phyloP scores from a whole-genome alignment of 2,113 vertebrate species.

The Tetraodon nigroviridis region DNA sequence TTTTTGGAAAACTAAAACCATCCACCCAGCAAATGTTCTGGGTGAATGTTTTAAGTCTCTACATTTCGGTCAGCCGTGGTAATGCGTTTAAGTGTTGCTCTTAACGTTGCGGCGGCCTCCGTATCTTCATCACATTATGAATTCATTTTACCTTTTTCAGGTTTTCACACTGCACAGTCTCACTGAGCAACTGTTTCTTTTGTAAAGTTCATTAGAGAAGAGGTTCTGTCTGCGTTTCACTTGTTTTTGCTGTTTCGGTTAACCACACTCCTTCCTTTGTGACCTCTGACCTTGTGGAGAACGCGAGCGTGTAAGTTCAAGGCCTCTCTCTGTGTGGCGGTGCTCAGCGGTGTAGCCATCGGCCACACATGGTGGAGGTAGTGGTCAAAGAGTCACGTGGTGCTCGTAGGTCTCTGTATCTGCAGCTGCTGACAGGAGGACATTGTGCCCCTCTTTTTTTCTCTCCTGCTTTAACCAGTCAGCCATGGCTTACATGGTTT shows the following conservation, averaged over 20 bases:
- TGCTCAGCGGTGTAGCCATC: slow-evolving; percentile 49
- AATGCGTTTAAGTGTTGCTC: slow-evolving; percentile 46
- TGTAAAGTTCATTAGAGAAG: too few relatives aligned
- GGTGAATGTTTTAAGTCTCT: slow-evolving; percentile 58
- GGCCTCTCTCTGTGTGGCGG: slow-evolving; percentile 41
- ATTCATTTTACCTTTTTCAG: neutral
- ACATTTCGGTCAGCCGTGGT: slow-evolving; percentile 55
- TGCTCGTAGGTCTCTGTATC: slow-evolving; percentile 62
- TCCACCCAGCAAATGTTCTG: slow-evolving; percentile 66
- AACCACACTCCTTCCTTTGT: slow-evolving; percentile 10
- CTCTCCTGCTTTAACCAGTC: slow-evolving; percentile 71
- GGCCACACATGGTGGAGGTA: slow-evolving; percentile 57
- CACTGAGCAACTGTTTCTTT: too few relatives aligned
- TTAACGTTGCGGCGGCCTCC: slow-evolving; percentile 18
- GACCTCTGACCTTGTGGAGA: slow-evolving; percentile 42
- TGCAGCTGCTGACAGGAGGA: slow-evolving; percentile 63
- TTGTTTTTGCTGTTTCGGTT: neutral
- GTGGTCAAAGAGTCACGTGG: slow-evolving; percentile 48
- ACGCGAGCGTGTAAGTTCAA: slow-evolving; percentile 46
- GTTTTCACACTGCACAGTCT: too few relatives aligned
- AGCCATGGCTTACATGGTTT: slow-evolving; percentile 76
- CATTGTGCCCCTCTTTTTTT: slow-evolving; percentile 68
- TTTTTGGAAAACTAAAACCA: slow-evolving; percentile 57
- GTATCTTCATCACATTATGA: neutral
- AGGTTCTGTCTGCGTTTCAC: neutral